Conservation (phyloP, 92 coral and sea anemone species). For the Phenganax stokvisi region DNA sequence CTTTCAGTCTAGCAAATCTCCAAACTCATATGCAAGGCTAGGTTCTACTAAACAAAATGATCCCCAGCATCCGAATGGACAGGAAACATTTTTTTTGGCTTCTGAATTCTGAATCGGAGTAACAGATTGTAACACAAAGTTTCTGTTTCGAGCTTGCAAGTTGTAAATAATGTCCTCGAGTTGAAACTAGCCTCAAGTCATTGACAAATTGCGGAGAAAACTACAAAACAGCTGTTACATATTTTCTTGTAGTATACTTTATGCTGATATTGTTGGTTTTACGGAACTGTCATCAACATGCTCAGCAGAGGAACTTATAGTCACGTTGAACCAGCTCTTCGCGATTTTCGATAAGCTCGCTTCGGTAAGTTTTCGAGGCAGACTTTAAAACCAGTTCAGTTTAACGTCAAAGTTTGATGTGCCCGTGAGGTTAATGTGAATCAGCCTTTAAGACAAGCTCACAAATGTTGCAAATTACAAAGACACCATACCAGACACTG, state of each 20-base stretch:
- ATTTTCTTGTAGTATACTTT: conserved; percentile 62
- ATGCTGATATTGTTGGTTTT: conserved; percentile 95
- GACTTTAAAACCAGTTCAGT: too few relatives aligned
- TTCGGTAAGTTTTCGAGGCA: conserved; percentile 54
- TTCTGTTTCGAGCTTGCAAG: too few relatives aligned
- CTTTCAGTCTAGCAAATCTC: neutral
- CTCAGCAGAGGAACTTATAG: conserved; percentile 86
- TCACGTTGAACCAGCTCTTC: conserved; percentile 77
- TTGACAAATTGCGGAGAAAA: neutral
- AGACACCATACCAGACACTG: too few relatives aligned
- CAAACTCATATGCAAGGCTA: neutral
- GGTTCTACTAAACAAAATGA: neutral
- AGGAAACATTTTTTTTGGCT: too few relatives aligned
- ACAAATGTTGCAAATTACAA: neutral
- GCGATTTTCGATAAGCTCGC: conserved; percentile 91
- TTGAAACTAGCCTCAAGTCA: neutral
- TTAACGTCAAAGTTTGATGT: too few relatives aligned
- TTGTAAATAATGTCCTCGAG: too few relatives aligned
- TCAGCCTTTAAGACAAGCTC: too few relatives aligned
- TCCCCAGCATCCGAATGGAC: too few relatives aligned
- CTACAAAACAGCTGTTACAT: neutral
- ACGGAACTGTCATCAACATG: conserved; percentile 93
- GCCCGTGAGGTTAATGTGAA: too few relatives aligned
- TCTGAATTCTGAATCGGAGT: too few relatives aligned
- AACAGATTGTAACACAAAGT: too few relatives aligned